Base-by-base conservation (phyloP, 2,888 invertebrate genomes). In the Geophilus truncorum region DNA sequence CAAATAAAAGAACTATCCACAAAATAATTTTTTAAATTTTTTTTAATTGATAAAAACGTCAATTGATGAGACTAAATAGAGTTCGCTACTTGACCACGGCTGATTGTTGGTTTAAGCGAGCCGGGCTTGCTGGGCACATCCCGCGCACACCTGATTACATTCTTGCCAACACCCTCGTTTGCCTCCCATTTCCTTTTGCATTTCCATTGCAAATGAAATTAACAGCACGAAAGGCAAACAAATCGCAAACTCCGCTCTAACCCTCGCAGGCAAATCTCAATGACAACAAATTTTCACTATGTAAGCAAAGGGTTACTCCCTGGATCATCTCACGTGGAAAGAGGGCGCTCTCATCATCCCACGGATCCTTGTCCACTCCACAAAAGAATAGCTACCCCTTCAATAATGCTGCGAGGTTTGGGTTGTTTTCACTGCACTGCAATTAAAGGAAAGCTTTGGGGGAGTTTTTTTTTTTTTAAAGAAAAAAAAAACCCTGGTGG, bases 131-230 rank as follows among this genome's bases (percentile, higher is more conserved):
- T 57, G 18, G 18, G 18, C 18, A 21, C 57, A 57, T 57, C 57
- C 18, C 57, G 57, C 76, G 76, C 76, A 76, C 76, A 76, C 76
- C 76, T 76, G 57, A 57, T 57, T 57, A 57, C 57, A 57, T 57
- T 57, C 57, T 57, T 57, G 57, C 76, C 76, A 28, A 76, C 76
- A 76, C 76, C 76, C 70, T 28, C 30, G 21, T 45, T 21, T 32
- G 23, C 32, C 51, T 23, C 79, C 34, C 23, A 23, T 23, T 78
- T 36, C 78, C 78, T 57, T 57, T 57, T 57, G 57, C 79, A 79
- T 80, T 80, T 80, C 80, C 80, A 62, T 80, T 80, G 80, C 80
- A 80, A 80, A 80, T 80, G 80, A 80, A 80, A 80, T 80, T 80
- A 80, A 80, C 75, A 80, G 79, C 79, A 32, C 57, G 57, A 57